Evolutionary conservation across 1,140 invertebrate genomes (phyloP), one percentile per base, ranked within the genome.

Genomic region (Melitaea cinxia): DNA sequence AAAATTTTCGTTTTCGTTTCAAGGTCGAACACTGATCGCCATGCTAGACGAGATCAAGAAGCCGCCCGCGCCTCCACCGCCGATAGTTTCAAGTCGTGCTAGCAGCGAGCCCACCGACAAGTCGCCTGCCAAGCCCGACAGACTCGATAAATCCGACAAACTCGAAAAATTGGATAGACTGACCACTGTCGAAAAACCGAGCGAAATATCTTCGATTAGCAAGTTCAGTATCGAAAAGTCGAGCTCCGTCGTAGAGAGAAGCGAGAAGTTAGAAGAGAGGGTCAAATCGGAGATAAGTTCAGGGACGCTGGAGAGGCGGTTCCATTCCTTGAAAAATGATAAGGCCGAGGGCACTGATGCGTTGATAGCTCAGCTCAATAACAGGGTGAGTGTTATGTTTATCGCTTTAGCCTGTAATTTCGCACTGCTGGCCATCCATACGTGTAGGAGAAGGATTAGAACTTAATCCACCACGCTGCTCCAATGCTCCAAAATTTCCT

Each of bases 331-430:
- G 5, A 78, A 74, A 37, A 14, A 49, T 9, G 78, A 87, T 1
- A 75, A 73, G 33, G 63, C 42, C 2, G 80, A 83, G 1, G 74
- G 67, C 5, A 67, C 73, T 3, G 83, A 89, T 0, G 77, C 74
- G 45, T 75, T 89, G 50, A 83, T 90, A 54, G 72, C 81, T 33
- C 88, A 90, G 73, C 82, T 90, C 23, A 90, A 83, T 72, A 76
- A 78, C 75, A 90, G 86, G 77, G 88, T 90, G 14, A 80, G 85
- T n/a, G n/a, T n/a, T n/a, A n/a, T n/a, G n/a, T n/a, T n/a, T n/a
- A n/a, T n/a, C n/a, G n/a, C n/a, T n/a, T n/a, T n/a, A n/a, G n/a
- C n/a, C 79, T 56, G 7, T 10, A n/a, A n/a, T 30, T 45, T 45
- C 14, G 19, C 15, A 15, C n/a, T n/a, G n/a, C n/a, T n/a, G n/a